These are phyloP conservation scores for Grammomys surdaster DNA, from an alignment of 2,113 vertebrate genomes.

Conservation along the genomic window DNA sequence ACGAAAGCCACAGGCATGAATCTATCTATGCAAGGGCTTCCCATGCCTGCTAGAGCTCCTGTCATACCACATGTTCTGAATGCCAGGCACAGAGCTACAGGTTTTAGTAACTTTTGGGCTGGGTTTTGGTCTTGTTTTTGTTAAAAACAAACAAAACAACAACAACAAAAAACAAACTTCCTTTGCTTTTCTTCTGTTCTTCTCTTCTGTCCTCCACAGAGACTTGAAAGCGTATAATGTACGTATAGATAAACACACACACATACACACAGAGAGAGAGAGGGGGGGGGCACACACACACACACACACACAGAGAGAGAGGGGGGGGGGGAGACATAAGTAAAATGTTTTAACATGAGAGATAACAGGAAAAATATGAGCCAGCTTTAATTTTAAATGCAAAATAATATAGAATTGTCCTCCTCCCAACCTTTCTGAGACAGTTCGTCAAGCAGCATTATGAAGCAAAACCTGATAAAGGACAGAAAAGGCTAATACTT, in stretches of 20 bases:
- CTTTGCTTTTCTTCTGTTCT: background rate
- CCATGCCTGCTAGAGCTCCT: background rate
- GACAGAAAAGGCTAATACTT: slow-evolving; percentile 58
- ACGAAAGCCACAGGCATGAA: too few species aligned
- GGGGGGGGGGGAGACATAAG: too few species aligned
- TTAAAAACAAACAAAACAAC: background rate
- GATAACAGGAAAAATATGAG: background rate
- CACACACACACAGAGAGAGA: background rate
- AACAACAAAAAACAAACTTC: background rate
- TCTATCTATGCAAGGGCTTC: too few species aligned
- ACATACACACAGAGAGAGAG: background rate
- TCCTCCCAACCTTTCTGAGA: slow-evolving; percentile 2
- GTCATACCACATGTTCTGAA: too few species aligned
- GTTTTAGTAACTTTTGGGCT: background rate
- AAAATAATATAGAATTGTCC: slow-evolving; percentile 8
- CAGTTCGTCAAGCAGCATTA: background rate
- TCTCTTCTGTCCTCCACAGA: background rate
- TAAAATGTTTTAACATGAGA: background rate
- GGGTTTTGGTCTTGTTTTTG: background rate
- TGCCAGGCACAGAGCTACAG: too few species aligned
- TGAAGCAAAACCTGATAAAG: slow-evolving; percentile 45
- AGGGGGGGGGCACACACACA: too few species aligned
- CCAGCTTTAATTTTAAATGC: slow-evolving; percentile 36
- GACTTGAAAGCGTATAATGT: too few species aligned
- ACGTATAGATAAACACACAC: background rate